Conservation (phyloP, 2,797 vertebrate genomes). For the Hippopotamyrus pictus region DNA sequence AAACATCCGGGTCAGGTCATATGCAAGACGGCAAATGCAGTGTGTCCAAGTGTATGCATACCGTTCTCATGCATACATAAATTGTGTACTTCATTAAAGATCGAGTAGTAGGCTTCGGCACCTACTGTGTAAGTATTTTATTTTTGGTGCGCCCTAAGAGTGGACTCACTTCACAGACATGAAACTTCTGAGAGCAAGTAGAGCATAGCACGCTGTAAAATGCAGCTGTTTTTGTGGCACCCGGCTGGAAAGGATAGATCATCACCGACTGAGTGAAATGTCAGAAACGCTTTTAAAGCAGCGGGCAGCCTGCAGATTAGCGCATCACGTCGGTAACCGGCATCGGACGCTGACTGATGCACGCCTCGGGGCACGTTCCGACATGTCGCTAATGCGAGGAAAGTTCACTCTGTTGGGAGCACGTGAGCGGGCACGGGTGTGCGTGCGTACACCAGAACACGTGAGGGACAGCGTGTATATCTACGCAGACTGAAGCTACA, state of each 20-base stretch:
- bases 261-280: conserved; percentile 12
- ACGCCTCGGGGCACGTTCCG: neutral
- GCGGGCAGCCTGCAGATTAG: conserved; percentile 5
- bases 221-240: neutral
- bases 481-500: neutral
- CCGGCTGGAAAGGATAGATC: neutral
- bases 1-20: neutral
- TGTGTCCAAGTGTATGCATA: neutral
- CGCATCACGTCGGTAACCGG: neutral
- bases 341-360: neutral
- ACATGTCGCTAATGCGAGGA: neutral
- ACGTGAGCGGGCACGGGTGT: neutral
- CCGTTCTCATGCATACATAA: neutral
- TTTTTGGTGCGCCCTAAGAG: neutral
- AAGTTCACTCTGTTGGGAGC: neutral
- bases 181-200: neutral
- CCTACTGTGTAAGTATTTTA: neutral
- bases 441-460: neutral
- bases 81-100: neutral
- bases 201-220: neutral
- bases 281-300: conserved; percentile 1
- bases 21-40: neutral
- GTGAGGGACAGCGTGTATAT: neutral
- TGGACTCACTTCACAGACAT: neutral
- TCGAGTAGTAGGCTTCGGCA: neutral